A percentile compares a stretch with the other conserved stretches of the same genome.
Conservation (phyloP, 2,113 vertebrate genomes). For the Chelonoidis abingdonii region DNA sequence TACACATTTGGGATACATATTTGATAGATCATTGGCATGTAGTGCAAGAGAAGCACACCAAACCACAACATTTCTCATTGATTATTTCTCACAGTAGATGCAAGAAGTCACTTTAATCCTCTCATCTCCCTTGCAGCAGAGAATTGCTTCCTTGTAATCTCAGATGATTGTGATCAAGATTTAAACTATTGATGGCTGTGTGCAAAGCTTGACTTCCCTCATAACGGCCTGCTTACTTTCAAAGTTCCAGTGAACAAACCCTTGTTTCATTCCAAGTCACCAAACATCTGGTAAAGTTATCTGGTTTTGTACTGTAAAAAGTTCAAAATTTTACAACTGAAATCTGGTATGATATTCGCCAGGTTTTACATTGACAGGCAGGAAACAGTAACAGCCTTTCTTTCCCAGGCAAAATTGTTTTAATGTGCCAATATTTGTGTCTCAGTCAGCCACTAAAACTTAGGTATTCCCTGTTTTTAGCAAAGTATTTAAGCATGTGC, state of each 20-base stretch:
- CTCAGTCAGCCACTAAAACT: background rate
- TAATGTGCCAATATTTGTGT: background rate
- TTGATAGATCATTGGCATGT: background rate
- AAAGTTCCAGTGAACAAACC: background rate
- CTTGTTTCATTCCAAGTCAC: background rate
- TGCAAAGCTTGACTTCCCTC: background rate
- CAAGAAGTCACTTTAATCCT: background rate
- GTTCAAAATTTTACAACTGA: background rate
- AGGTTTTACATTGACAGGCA: background rate
- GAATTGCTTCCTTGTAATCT: fast-evolving
- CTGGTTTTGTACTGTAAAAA: background rate
- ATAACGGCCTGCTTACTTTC: background rate
- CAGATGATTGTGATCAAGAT: background rate
- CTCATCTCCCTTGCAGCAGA: background rate
- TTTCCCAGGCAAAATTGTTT: background rate
- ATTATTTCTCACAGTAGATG: background rate
- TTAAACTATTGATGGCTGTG: background rate
- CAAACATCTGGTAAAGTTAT: background rate
- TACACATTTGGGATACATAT: background rate
- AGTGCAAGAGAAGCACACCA: background rate
- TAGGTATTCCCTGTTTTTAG: background rate
- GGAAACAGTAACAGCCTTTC: background rate
- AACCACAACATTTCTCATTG: background rate
- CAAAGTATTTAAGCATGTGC: background rate
- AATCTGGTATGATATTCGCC: background rate